These are phyloP conservation scores for Conistra vaccinii DNA, from an alignment of 2,888 invertebrate species.

Conservation along the genomic window DNA sequence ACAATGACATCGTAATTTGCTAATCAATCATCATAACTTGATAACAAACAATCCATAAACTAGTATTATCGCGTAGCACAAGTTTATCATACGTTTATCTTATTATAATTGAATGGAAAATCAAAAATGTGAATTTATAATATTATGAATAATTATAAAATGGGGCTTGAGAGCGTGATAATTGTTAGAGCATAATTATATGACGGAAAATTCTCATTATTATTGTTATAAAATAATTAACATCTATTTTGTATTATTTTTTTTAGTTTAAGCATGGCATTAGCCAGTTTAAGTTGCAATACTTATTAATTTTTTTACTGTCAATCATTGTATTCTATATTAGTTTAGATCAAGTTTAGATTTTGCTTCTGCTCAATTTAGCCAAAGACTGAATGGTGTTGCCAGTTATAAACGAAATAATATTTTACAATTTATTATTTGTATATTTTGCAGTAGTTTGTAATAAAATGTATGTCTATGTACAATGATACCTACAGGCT, in stretches of 20 bases:
- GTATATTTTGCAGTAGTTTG: slow-evolving; percentile 52
- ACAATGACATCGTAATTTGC: neutral
- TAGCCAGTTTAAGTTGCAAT: slow-evolving; percentile 33
- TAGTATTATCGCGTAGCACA: slow-evolving; percentile 33
- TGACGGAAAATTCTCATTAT: slow-evolving; percentile 28
- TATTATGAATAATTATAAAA: neutral
- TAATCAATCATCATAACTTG: slow-evolving; percentile 22
- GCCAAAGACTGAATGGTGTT: slow-evolving; percentile 85
- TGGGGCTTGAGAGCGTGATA: neutral
- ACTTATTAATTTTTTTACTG: neutral
- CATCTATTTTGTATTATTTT: neutral
- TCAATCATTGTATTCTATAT: slow-evolving; percentile 27
- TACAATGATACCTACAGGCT: slow-evolving; percentile 35
- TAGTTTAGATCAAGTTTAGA: slow-evolving; percentile 42
- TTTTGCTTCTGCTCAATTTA: slow-evolving; percentile 81
- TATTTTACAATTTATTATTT: slow-evolving; percentile 54
- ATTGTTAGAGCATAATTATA: slow-evolving; percentile 10
- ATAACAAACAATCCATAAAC: slow-evolving; percentile 13
- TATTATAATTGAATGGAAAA: slow-evolving; percentile 2
- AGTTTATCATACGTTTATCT: slow-evolving; percentile 25
- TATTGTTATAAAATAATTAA: slow-evolving; percentile 2
- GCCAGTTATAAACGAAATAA: slow-evolving; percentile 62
- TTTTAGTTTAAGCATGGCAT: slow-evolving; percentile 29
- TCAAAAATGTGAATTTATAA: slow-evolving; percentile 3
- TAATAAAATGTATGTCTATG: slow-evolving; percentile 35